Conservation (phyloP, 2,113 vertebrate species). For the Eptatretus burgeri region DNA sequence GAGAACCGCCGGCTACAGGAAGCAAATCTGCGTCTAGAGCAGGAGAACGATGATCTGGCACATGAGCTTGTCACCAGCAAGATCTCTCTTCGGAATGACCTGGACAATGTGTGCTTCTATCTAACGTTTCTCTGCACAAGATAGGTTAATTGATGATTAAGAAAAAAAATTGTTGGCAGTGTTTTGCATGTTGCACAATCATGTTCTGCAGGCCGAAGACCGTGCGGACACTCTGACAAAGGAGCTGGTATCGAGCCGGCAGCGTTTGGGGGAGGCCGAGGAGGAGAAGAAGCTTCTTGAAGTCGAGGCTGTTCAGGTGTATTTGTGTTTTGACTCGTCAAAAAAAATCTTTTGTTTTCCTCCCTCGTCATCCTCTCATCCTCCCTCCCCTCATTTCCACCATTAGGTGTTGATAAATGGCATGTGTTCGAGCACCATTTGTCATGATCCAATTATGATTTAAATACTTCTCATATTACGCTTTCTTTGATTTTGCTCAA, state of each 20-base stretch:
- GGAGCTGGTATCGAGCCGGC: conserved; percentile 68
- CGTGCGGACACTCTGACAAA: conserved; percentile 86
- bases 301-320: conserved; percentile 74
- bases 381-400: too few species aligned
- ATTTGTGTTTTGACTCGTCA: too few species aligned
- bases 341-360: too few species aligned
- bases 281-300: conserved; percentile 75
- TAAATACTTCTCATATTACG: too few species aligned
- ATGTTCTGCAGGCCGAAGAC: conserved; percentile 47
- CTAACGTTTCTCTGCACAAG: too few species aligned
- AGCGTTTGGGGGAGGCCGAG: conserved; percentile 69
- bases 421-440: too few species aligned
- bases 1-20: conserved; percentile 91
- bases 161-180: too few species aligned
- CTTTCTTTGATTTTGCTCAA: too few species aligned
- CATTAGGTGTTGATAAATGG: too few species aligned
- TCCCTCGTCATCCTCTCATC: too few species aligned
- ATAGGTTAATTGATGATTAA: too few species aligned
- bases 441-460: too few species aligned
- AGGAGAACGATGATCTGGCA: conserved; percentile 88
- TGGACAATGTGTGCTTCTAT: conserved; percentile 45
- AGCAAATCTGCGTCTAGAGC: conserved; percentile 84
- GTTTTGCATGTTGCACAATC: background rate
- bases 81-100: conserved; percentile 70
- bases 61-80: conserved; percentile 96